Evolutionary conservation across 2,888 invertebrate species (phyloP).

Genomic region (Protonemura montana): DNA sequence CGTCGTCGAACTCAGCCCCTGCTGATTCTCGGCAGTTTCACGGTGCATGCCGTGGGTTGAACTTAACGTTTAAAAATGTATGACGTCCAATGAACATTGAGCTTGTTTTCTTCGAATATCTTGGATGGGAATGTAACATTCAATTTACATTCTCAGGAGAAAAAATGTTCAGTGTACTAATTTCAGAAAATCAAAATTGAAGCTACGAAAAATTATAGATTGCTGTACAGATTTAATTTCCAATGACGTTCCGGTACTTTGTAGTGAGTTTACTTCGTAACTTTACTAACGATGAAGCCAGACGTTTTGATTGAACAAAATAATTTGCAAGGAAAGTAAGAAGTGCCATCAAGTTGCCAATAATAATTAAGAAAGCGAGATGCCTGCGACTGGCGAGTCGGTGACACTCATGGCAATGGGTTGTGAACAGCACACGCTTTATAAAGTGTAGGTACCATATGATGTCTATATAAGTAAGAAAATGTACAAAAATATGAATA

Average conservation of each 20-base stretch:
- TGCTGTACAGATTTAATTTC: neutral
- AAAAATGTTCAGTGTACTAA: too few species aligned
- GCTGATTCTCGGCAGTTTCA: too few species aligned
- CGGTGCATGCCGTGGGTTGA: too few species aligned
- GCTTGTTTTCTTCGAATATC: too few species aligned
- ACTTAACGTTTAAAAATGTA: too few species aligned
- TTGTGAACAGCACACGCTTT: neutral
- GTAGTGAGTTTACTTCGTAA: neutral
- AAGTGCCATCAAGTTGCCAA: slow-evolving; percentile 37
- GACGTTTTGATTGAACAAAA: neutral
- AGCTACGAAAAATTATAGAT: neutral
- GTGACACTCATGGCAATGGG: neutral
- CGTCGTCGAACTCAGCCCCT: too few species aligned
- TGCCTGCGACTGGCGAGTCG: neutral
- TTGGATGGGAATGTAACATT: too few species aligned
- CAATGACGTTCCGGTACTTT: neutral
- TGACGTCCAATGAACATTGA: too few species aligned
- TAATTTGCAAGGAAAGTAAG: neutral
- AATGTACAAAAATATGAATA: slow-evolving; percentile 2
- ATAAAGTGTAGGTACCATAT: neutral
- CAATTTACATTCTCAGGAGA: too few species aligned
- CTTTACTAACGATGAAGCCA: neutral
- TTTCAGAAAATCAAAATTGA: too few species aligned
- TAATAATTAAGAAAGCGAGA: slow-evolving; percentile 2
- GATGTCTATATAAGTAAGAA: neutral